Evolutionary conservation across 2,113 vertebrate genomes (phyloP), one percentile per base, ranked within the genome.

Genomic region (Numenius arquata): DNA sequence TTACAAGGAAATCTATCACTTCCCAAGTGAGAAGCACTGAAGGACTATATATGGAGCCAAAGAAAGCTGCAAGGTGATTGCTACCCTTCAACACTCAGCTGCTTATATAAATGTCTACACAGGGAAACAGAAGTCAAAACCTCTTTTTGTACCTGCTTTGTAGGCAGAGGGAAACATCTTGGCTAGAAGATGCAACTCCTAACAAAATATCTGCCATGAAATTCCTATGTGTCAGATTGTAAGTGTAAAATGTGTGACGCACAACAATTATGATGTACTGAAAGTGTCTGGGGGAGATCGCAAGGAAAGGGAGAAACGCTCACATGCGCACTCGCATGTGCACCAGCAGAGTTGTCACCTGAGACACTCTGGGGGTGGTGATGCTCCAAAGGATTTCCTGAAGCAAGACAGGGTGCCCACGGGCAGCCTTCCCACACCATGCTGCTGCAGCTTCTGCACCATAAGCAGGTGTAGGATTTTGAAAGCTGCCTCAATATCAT

Each of bases 341-440:
- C 48, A 40, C 20, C 63, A 67, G 21, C 36, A 62, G 30, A 74
- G 29, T 3, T n/a, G 18, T 12, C 63, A 56, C 36, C 58, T 40
- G 29, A 58, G 47, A 8, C 47, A 22, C 10, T 38, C 48, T 47
- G 79, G 29, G 32, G 29, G 5, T 14, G 32, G 18, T 13, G 25
- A 10, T 12, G 26, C 30, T 45, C 81, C 52, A 40, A 34, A 55
- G 25, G 16, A 59, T 5, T 30, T 55, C 27, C 41, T 17, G 26
- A 72, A 26, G 38, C 36, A 52, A 2, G 40, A 34, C 18, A 38
- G 14, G 25, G 11, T 32, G 26, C 13, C 76, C 52, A 56, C 23
- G 89, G 41, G 22, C 2, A 4, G 9, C 45, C 12, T 50, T 22
- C 43, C 25, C n/a, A 47, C 0, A 0, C 32, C 0, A 0, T n/a